Evolutionary conservation across 2,888 invertebrate genomes (phyloP).

Genomic region (Cheilosia grossa): DNA sequence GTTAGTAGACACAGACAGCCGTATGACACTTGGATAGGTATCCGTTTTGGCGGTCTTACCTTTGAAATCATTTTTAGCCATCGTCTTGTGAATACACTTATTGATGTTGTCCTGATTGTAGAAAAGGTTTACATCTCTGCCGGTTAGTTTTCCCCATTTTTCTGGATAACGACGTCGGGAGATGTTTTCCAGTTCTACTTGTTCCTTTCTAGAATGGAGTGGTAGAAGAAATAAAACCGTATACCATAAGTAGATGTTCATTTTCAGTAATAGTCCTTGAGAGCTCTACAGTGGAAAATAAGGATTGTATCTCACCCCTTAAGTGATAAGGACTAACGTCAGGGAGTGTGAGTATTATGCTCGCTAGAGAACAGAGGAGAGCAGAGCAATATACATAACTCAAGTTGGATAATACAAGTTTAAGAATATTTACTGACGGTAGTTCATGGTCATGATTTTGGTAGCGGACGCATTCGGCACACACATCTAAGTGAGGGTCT

Average conservation of each 20-base stretch:
- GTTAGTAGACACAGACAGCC: slow-evolving; percentile 21
- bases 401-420: slow-evolving; percentile 48
- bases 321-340: slow-evolving; percentile 2
- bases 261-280: slow-evolving; percentile 20
- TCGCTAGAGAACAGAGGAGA: slow-evolving; percentile 19
- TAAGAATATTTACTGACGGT: slow-evolving; percentile 37
- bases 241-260: not conserved
- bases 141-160: slow-evolving; percentile 78
- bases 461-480: not conserved
- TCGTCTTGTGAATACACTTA: slow-evolving; percentile 47
- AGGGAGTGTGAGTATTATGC: not conserved
- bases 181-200: slow-evolving; percentile 79
- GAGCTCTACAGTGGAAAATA: not conserved
- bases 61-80: slow-evolving; percentile 36
- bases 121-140: slow-evolving; percentile 77
- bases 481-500: not conserved
- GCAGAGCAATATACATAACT: slow-evolving; percentile 34
- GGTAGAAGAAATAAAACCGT: no score
- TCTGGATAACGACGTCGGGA: slow-evolving; percentile 79
- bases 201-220: slow-evolving; percentile 82
- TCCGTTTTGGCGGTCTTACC: slow-evolving; percentile 20
- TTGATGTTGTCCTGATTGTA: slow-evolving; percentile 81
- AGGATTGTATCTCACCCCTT: slow-evolving; percentile 12
- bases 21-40: slow-evolving; percentile 5
- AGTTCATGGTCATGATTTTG: slow-evolving; percentile 34